Conservation (phyloP, 35 echinoderm and acorn worm genomes). For the Nesometra sesokonis region DNA sequence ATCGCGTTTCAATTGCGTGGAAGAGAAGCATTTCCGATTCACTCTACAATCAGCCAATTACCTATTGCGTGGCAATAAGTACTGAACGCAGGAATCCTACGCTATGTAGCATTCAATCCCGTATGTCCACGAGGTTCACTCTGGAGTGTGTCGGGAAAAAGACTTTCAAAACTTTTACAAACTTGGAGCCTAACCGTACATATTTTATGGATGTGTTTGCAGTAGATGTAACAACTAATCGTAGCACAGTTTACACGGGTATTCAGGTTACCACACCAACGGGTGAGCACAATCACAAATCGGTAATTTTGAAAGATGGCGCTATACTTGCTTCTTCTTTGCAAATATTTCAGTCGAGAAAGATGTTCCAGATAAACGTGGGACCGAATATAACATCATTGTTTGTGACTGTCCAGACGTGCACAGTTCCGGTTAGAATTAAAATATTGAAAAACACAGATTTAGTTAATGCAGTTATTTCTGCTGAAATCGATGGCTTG, state of each 20-base stretch:
- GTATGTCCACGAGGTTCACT: conserved; percentile 23
- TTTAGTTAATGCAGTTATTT: conserved; percentile 41
- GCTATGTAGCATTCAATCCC: conserved; percentile 60
- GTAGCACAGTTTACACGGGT: conserved; percentile 50
- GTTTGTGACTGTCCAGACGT: conserved; percentile 58
- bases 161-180: conserved; percentile 75
- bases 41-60: conserved; percentile 48
- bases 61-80: conserved; percentile 73
- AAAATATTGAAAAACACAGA: conserved; percentile 63
- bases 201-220: conserved; percentile 92
- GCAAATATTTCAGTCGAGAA: conserved; percentile 34
- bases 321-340: conserved; percentile 52
- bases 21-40: conserved; percentile 66
- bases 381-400: conserved; percentile 34
- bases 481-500: conserved; percentile 37
- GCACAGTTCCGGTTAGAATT: conserved; percentile 37
- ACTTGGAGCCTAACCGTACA: conserved; percentile 47
- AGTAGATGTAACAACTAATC: conserved; percentile 57
- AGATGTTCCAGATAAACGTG: conserved; percentile 58
- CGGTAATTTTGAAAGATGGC: conserved; percentile 68
- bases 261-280: conserved; percentile 45
- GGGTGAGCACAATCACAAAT: conserved; percentile 13
- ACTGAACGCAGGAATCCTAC: conserved; percentile 62
- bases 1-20: conserved; percentile 74
- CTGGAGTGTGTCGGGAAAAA: conserved; percentile 81